phyloP scores from a whole-genome alignment of 2,797 vertebrate species.

The Urosaurus nigricauda region DNA sequence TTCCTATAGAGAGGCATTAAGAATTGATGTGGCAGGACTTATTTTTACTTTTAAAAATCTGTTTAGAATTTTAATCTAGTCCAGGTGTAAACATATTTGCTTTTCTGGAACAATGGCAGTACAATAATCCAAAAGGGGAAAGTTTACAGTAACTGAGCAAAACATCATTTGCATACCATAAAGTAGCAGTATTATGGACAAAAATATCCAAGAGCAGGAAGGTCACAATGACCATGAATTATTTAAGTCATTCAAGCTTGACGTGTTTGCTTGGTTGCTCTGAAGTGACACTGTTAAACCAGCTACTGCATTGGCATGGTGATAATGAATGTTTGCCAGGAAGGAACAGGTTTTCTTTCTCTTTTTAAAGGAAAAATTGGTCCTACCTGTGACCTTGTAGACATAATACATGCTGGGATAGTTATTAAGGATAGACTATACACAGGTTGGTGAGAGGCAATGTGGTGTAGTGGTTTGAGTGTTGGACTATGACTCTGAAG shows the following conservation, averaged over 20 bases:
- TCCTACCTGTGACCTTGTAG: not conserved
- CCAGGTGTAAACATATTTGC: slow-evolving; percentile 1
- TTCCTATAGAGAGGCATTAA: slow-evolving; percentile 2
- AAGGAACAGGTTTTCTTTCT: not conserved
- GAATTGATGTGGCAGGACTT: not conserved
- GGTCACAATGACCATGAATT: not conserved
- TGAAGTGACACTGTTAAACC: too few species aligned
- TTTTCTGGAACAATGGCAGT: not conserved
- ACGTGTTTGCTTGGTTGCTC: not conserved
- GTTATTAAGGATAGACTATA: not conserved
- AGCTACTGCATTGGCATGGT: not conserved
- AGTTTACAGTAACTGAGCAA: slow-evolving; percentile 27
- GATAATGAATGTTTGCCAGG: not conserved
- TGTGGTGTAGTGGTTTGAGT: not conserved
- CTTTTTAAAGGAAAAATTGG: not conserved
- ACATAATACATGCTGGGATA: not conserved
- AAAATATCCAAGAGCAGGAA: not conserved
- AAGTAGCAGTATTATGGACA: not conserved
- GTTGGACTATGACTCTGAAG: not conserved
- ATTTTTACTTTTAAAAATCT: not conserved
- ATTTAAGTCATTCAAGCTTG: not conserved
- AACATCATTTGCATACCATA: slow-evolving; percentile 29
- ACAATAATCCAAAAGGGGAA: slow-evolving; percentile 16
- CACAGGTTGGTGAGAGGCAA: not conserved
- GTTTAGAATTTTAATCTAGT: slow-evolving; percentile 13